Conservation (phyloP, 2,888 invertebrate genomes). For the Tetropium fuscum region DNA sequence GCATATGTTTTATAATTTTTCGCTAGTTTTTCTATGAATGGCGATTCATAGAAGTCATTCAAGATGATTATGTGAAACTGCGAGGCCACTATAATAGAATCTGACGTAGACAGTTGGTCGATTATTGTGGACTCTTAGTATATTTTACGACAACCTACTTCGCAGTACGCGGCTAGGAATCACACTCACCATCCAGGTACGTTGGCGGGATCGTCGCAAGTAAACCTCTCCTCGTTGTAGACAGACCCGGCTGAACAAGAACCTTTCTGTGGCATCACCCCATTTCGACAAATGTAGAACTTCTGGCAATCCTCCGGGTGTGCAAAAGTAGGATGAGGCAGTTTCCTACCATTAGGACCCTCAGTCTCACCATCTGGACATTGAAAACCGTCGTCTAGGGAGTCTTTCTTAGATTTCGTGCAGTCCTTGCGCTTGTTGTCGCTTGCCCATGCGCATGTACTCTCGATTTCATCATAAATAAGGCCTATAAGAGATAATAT, state of each 20-base stretch:
- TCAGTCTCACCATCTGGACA: constrained; percentile 78
- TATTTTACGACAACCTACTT: no score
- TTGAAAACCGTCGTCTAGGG: constrained; percentile 80
- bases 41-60: no score
- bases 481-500: constrained; percentile 63
- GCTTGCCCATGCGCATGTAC: constrained; percentile 82
- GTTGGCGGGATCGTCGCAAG: constrained; percentile 81
- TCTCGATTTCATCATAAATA: constrained; percentile 78
- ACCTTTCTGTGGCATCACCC: constrained; percentile 80
- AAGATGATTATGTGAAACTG: no score
- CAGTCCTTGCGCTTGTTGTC: constrained; percentile 71
- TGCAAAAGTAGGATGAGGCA: constrained; percentile 83
- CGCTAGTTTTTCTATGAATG: no score
- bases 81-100: no score
- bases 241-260: constrained; percentile 80
- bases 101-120: no score
- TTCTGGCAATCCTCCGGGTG: constrained; percentile 85
- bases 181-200: constrained; percentile 80
- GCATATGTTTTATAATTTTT: no score
- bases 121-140: no score
- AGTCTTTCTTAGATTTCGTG: constrained; percentile 69
- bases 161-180: background rate
- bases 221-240: constrained; percentile 82
- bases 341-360: constrained; percentile 75
- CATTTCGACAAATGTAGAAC: constrained; percentile 86